Evolutionary conservation across 2,113 vertebrate species (phyloP).

Genomic region (Grammomys surdaster): DNA sequence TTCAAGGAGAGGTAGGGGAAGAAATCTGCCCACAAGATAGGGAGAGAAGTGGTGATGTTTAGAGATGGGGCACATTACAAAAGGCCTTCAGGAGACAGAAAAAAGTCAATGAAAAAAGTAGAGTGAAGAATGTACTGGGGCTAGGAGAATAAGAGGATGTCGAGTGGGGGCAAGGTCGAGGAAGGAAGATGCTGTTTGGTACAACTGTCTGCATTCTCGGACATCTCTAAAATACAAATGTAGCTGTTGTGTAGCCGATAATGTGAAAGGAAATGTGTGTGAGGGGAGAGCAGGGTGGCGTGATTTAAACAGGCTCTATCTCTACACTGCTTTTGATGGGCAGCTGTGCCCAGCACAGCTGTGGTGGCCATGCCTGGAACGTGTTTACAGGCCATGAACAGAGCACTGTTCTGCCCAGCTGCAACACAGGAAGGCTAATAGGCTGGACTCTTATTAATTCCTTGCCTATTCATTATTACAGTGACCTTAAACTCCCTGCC

Average conservation of each 20-base stretch:
- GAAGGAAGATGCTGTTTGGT: conserved; percentile 40
- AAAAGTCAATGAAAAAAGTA: not conserved
- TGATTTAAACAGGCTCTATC: conserved; percentile 50
- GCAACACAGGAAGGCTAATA: conserved; percentile 84
- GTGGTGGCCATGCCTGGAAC: conserved; percentile 80
- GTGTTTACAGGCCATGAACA: conserved; percentile 85
- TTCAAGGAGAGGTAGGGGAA: not conserved
- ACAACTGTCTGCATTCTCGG: not conserved
- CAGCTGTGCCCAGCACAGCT: conserved; percentile 83
- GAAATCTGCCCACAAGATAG: too few species aligned
- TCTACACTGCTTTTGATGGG: conserved; percentile 64
- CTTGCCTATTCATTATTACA: conserved; percentile 84
- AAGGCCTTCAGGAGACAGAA: not conserved
- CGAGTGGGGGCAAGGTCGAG: not conserved
- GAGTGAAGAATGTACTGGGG: not conserved
- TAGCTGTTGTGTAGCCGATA: conserved; percentile 57
- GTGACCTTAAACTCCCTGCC: conserved; percentile 85
- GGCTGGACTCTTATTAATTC: conserved; percentile 81
- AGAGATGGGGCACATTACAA: not conserved
- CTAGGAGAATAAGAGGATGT: conserved; percentile 21
- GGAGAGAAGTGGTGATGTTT: too few species aligned
- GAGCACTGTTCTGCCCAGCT: conserved; percentile 89
- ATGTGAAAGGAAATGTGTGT: conserved; percentile 58
- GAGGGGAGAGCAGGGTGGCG: conserved; percentile 16
- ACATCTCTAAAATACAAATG: conserved; percentile 24